Evolutionary conservation across 2,888 invertebrate genomes (phyloP), one percentile per base, ranked within the genome.

Genomic region (Drosophila leonis): DNA sequence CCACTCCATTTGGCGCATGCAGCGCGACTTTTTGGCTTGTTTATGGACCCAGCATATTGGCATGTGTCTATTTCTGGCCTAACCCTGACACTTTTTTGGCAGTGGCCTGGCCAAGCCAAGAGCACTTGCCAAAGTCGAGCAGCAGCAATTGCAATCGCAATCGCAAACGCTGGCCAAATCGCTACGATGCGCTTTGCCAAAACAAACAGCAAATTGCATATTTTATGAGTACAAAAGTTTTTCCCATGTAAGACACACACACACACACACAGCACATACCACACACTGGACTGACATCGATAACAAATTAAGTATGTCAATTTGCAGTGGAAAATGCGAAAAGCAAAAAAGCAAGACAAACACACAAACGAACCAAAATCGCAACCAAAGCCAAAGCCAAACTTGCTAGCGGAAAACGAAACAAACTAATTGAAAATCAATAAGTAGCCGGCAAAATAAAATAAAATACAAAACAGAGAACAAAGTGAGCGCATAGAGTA

Each of bases 221-320:
- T 81, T 85, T 83, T 80, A 88, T 88, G 81, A 88, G 83, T 66
- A 63, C 65, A 74, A 79, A 88, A 82, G 75, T 78, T 82, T 71
- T 67, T 75, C 63, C 73, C 83, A 75, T 85, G 83, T 72, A 72
- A 62, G 35, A 62, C 65, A 67, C 52, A 72, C 55, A 63, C 59
- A 61, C 55, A 52, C 59, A 67, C 70, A 67, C 51, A 29, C 57
- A 51, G 4, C 61, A 69, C 72, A 13, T 59, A 65, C 72, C 24
- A 68, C 44, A 20, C 57, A 52, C 13, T 27, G 15, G 39, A 42
- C 20, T 51, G 63, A 42, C 72, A 70, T 75, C 83, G 72, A 80
- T 83, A 74, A 83, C 69, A 78, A 83, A 88, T 88, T 80, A 88
- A 86, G 89, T 86, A 79, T 84, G 89, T 87, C 89, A 87, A 82